A percentile compares a stretch with the other conserved stretches of the same genome.
Evolutionary conservation across 1,140 invertebrate species (phyloP).

Genomic region (Triops longicaudatus): DNA sequence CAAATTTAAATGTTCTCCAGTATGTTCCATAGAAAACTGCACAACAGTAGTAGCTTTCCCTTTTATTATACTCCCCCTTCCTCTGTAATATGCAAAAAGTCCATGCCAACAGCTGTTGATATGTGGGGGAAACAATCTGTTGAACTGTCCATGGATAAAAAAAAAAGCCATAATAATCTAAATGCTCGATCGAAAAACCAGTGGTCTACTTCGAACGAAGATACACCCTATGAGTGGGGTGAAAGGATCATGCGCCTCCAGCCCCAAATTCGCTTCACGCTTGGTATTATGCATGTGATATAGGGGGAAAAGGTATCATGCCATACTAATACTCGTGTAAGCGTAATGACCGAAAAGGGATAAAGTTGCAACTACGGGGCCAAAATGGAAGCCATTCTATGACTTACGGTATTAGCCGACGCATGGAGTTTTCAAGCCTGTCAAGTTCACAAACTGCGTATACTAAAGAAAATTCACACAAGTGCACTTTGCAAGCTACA

Average conservation of each 20-base stretch:
- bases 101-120: background rate
- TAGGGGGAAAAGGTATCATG: too few relatives aligned
- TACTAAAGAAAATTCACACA: too few relatives aligned
- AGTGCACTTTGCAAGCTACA: too few relatives aligned
- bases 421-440: too few relatives aligned
- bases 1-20: background rate
- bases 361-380: too few relatives aligned
- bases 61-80: background rate
- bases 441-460: too few relatives aligned
- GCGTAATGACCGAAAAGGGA: too few relatives aligned
- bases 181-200: background rate
- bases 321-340: too few relatives aligned
- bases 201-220: background rate
- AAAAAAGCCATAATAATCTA: background rate
- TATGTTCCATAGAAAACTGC: background rate
- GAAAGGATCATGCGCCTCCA: background rate
- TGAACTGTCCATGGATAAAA: background rate
- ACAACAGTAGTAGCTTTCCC: background rate
- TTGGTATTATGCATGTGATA: too few relatives aligned
- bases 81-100: background rate
- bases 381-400: too few relatives aligned
- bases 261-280: background rate
- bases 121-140: background rate
- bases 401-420: too few relatives aligned
- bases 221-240: background rate